A percentile compares a stretch with the other conserved stretches of the same genome.
phyloP scores from a whole-genome alignment of 2,797 vertebrate species.

The Hapalemur alaotrensis region DNA sequence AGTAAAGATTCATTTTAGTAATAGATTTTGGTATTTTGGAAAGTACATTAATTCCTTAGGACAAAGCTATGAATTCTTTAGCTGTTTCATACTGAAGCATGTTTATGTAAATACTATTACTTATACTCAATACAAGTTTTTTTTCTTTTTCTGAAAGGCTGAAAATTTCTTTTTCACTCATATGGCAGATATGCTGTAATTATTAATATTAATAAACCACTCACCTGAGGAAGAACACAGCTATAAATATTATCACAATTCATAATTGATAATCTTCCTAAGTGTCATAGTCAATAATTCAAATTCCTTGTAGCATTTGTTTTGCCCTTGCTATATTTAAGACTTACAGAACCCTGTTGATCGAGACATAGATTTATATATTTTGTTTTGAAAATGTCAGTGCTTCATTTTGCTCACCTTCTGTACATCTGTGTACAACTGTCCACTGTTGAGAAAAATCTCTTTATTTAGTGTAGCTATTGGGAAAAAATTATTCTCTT shows the following conservation, averaged over 20 bases:
- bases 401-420: not conserved
- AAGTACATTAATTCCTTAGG: not conserved
- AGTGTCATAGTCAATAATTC: slow-evolving; percentile 42
- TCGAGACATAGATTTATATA: not conserved
- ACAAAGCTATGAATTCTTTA: not conserved
- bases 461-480: not conserved
- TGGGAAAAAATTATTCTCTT: not conserved
- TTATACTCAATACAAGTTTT: not conserved
- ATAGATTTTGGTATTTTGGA: not conserved
- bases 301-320: not conserved
- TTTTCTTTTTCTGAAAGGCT: slow-evolving; percentile 19
- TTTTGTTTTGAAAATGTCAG: not conserved
- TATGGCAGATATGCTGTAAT: slow-evolving; percentile 15
- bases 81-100: not conserved
- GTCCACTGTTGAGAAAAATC: not conserved
- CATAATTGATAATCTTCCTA: slow-evolving; percentile 37
- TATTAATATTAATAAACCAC: slow-evolving; percentile 52
- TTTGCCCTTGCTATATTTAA: not conserved
- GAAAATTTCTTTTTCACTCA: not conserved
- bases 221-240: slow-evolving; percentile 8
- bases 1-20: slow-evolving; percentile 33
- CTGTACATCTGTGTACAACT: not conserved
- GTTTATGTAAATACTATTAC: not conserved
- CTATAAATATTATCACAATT: slow-evolving; percentile 46
- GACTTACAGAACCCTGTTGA: not conserved